phyloP scores from a whole-genome alignment of 1,140 invertebrate genomes.

The Cardiocondyla obscurior region DNA sequence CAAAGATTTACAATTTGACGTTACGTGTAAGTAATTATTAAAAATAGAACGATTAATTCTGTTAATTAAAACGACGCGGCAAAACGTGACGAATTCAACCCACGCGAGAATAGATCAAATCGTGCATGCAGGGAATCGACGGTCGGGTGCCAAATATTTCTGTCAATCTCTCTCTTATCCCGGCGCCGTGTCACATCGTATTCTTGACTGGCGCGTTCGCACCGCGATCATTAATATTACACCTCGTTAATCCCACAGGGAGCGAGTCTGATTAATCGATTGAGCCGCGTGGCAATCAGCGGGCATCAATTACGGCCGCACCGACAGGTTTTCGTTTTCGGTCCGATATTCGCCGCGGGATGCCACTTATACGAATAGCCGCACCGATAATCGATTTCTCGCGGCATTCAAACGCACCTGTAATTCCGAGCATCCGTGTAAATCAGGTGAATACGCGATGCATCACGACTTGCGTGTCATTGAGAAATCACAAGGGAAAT shows the following conservation, averaged over 20 bases:
- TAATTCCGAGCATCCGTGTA: constrained; percentile 33
- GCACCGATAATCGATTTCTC: constrained; percentile 68
- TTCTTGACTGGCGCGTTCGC: constrained; percentile 27
- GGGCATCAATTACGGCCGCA: constrained; percentile 67
- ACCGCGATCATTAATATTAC: constrained; percentile 67
- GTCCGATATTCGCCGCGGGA: constrained; percentile 67
- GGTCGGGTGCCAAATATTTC: constrained; percentile 6
- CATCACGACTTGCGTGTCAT: neutral
- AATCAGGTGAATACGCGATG: constrained; percentile 38
- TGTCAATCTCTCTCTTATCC: constrained; percentile 37
- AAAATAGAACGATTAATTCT: neutral
- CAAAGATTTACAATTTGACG: neutral
- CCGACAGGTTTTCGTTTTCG: constrained; percentile 72
- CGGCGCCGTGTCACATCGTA: constrained; percentile 29
- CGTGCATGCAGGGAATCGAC: neutral
- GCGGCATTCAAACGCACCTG: constrained; percentile 38
- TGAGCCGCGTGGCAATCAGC: constrained; percentile 46
- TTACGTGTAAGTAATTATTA: too few relatives aligned
- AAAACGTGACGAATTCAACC: neutral
- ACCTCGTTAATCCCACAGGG: constrained; percentile 66
- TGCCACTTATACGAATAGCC: constrained; percentile 58
- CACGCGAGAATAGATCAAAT: neutral
- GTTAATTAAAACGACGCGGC: neutral
- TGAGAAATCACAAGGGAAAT: too few relatives aligned
- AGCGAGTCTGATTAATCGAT: constrained; percentile 71